Evolutionary conservation across 2,888 invertebrate species (phyloP), one percentile per base, ranked within the genome.

Genomic region (Caenorhabditis angaria): DNA sequence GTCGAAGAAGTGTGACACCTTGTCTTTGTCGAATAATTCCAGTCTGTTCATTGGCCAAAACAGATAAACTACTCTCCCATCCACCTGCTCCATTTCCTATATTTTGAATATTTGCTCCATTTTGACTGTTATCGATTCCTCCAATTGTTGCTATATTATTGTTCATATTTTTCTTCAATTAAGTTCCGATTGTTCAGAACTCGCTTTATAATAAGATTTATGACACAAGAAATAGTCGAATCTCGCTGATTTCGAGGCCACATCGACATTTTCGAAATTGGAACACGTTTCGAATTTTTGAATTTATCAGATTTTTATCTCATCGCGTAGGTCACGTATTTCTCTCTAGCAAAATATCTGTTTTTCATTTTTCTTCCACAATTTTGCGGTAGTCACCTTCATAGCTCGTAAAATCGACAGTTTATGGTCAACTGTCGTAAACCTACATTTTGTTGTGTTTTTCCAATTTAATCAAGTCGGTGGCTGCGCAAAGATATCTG

Each of bases 31-130:
- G 59, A 24, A 63, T 65, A 6, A 61, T 65, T 18, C 65, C 28
- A 6, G 62, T 73, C 60, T 61, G 57, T 60, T 73, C 73, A 47
- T 73, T 73, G 20, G 58, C 73, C 51, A 69, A 62, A 56, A 73
- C 48, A 53, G 73, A 73, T 35, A 73, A 53, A 65, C 60, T 65
- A 51, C 41, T 65, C 51, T 73, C 68, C 73, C 68, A 73, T 35
- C 68, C 72, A n/a, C n/a, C n/a, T n/a, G n/a, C n/a, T n/a, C 50
- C 50, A 12, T n/a, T n/a, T n/a, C n/a, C n/a, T n/a, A n/a, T n/a
- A n/a, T n/a, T n/a, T n/a, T n/a, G n/a, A n/a, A n/a, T 41, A 8
- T 8, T n/a, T 14, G 10, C 41, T 3, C 41, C 41, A 14, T 41
- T 32, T 32, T 32, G 10, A 18, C 18, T 41, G 41, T 41, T 41